phyloP scores from a whole-genome alignment of 2,888 invertebrate genomes.

The Lycaena phlaeas region DNA sequence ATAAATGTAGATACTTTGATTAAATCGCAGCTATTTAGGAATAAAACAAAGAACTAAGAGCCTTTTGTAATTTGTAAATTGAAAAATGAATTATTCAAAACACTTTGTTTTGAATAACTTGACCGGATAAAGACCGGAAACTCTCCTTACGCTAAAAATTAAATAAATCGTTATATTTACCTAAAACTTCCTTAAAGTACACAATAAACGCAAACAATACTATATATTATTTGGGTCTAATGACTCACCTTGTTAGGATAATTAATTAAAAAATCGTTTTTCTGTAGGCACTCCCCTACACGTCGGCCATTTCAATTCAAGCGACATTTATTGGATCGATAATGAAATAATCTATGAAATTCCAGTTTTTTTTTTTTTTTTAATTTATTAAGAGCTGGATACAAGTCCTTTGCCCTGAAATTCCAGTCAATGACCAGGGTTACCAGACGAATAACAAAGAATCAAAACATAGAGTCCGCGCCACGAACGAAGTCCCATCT shows the following conservation, averaged over 20 bases:
- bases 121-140: constrained; percentile 60
- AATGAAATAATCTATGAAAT: constrained; percentile 22
- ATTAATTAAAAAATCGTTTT: constrained; percentile 45
- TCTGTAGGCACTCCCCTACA: constrained; percentile 67
- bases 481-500: too few relatives aligned
- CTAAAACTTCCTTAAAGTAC: background rate
- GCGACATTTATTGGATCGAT: constrained; percentile 58
- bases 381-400: too few relatives aligned
- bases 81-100: too few relatives aligned
- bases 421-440: background rate
- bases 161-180: background rate
- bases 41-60: too few relatives aligned
- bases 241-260: constrained; percentile 38
- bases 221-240: constrained; percentile 17
- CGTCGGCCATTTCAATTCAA: constrained; percentile 70
- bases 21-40: too few relatives aligned
- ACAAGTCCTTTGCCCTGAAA: too few relatives aligned
- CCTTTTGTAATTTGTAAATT: too few relatives aligned
- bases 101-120: constrained; percentile 63
- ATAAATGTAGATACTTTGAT: too few relatives aligned
- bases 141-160: constrained; percentile 24
- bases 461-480: too few relatives aligned
- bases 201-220: background rate
- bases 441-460: too few relatives aligned
- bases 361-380: too few relatives aligned